Evolutionary conservation across 1,140 invertebrate species (phyloP).

Genomic region (Wiebesia pumilae): DNA sequence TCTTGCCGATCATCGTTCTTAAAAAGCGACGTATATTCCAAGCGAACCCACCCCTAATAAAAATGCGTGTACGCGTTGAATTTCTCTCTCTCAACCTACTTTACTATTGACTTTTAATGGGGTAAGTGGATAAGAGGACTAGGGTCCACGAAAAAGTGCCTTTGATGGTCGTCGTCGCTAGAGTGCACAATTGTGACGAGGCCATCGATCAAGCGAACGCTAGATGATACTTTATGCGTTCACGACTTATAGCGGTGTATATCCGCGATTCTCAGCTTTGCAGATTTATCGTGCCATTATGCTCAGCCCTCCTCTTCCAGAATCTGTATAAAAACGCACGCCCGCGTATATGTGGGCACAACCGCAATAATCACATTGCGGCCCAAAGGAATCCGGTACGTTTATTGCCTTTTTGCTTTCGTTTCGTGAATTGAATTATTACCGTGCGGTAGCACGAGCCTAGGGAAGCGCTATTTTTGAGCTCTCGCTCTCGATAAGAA

Average conservation of each 20-base stretch:
- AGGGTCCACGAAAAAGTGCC: constrained; percentile 5
- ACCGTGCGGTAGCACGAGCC: no score
- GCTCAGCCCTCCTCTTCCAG: not conserved
- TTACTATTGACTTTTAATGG: constrained; percentile 52
- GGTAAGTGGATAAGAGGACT: not conserved
- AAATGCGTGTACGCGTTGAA: not conserved
- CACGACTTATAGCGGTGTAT: not conserved
- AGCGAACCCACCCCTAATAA: not conserved
- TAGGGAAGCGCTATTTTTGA: not conserved
- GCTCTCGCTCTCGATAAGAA: not conserved
- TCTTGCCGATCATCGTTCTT: not conserved
- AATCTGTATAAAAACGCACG: not conserved
- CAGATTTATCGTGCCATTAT: constrained; percentile 49
- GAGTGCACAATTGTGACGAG: not conserved
- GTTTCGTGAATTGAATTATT: not conserved
- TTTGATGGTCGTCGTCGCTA: no score
- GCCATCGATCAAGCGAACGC: constrained; percentile 38
- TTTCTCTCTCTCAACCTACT: constrained; percentile 30
- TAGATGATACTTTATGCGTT: not conserved
- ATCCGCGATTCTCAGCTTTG: not conserved
- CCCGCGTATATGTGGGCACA: not conserved
- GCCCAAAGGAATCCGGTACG: not conserved
- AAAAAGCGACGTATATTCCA: not conserved
- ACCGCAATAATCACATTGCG: not conserved
- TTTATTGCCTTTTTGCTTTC: not conserved